These are phyloP conservation scores for Zaprionus lachaisei DNA, from an alignment of 1,140 invertebrate species.

Conservation along the genomic window DNA sequence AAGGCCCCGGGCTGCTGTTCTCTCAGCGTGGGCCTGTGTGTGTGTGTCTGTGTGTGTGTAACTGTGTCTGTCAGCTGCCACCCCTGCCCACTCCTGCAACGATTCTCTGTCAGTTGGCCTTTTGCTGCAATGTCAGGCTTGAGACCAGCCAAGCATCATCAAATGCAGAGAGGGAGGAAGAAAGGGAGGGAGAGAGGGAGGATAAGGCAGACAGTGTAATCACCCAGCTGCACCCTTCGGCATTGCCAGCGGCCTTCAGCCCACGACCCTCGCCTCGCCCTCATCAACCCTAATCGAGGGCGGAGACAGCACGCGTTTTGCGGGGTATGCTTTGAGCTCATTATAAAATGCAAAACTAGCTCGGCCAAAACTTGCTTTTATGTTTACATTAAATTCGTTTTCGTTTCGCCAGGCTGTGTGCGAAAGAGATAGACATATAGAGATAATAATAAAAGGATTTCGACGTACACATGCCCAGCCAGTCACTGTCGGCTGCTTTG, in stretches of 20 bases:
- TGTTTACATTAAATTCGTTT: conserved; percentile 71
- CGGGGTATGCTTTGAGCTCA: conserved; percentile 44
- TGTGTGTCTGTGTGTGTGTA: not conserved
- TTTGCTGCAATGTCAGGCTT: conserved; percentile 29
- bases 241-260: conserved; percentile 9
- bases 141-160: conserved; percentile 36
- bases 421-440: not conserved
- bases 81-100: not conserved
- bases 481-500: conserved; percentile 35
- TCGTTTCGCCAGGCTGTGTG: not conserved
- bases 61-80: not conserved
- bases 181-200: not conserved
- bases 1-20: conserved; percentile 51
- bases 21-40: conserved; percentile 23
- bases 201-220: conserved; percentile 11
- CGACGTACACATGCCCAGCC: conserved; percentile 26
- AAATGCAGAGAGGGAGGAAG: conserved; percentile 30
- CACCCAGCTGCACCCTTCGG: conserved; percentile 44
- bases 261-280: conserved; percentile 22
- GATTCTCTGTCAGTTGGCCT: conserved; percentile 21
- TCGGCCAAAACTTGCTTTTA: conserved; percentile 66
- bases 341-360: conserved; percentile 77
- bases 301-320: not conserved
- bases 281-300: conserved; percentile 48
- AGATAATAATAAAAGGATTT: conserved; percentile 67